Evolutionary conservation across 2,113 vertebrate species (phyloP).

Genomic region (Zosterops hypoxanthus): DNA sequence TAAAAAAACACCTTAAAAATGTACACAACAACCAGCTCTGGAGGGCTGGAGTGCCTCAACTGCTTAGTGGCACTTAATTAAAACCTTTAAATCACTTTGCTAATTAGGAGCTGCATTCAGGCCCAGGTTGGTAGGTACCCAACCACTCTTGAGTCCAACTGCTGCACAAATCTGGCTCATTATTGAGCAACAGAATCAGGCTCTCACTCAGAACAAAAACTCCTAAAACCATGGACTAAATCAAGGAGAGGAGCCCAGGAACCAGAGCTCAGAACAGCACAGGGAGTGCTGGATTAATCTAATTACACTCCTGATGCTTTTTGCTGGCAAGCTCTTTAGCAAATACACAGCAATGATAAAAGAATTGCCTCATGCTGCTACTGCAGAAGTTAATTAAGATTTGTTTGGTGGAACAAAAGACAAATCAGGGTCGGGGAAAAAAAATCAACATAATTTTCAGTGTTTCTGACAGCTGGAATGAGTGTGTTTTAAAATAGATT

Average conservation of each 20-base stretch:
- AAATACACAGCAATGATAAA: neutral
- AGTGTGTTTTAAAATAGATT: neutral
- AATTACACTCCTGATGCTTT: neutral
- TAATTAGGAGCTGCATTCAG: slow-evolving; percentile 17
- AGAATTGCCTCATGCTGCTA: neutral
- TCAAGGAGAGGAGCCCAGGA: neutral
- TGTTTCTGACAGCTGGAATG: neutral
- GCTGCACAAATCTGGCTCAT: neutral
- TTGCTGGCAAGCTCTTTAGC: neutral
- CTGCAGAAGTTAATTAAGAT: slow-evolving; percentile 24
- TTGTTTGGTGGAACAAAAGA: slow-evolving; percentile 38
- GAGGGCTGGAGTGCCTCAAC: neutral
- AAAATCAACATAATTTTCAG: neutral
- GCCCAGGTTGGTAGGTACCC: neutral
- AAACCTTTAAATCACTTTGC: slow-evolving; percentile 26
- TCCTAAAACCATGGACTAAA: neutral
- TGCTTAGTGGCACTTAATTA: slow-evolving; percentile 8
- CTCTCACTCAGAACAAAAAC: neutral
- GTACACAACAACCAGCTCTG: neutral
- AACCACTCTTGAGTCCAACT: neutral
- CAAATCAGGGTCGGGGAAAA: neutral
- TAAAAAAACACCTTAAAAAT: neutral
- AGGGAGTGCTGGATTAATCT: neutral
- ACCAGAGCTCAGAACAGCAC: neutral
- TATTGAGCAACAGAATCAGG: neutral